These are phyloP conservation scores for Pogonocichla stellata DNA, from an alignment of 2,113 vertebrate species.

Conservation along the genomic window DNA sequence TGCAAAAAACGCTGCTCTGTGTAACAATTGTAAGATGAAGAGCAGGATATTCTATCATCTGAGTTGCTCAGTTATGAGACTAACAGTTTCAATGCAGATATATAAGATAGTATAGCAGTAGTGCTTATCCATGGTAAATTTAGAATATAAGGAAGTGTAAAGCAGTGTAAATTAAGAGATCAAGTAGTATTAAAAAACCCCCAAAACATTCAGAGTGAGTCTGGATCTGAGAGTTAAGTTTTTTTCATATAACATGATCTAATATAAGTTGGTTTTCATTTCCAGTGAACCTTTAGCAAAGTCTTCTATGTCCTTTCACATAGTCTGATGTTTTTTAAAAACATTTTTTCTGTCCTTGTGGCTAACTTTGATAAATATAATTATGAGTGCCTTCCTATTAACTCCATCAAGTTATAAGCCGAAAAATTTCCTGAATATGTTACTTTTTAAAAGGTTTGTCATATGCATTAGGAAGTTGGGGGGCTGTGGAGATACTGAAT, in stretches of 20 bases:
- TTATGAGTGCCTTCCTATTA: background rate
- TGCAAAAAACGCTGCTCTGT: background rate
- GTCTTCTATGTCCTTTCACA: background rate
- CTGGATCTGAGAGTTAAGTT: background rate
- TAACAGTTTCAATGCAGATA: background rate
- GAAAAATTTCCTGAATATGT: background rate
- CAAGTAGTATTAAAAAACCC: background rate
- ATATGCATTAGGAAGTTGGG: background rate
- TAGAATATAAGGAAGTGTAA: background rate
- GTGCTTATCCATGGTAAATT: background rate
- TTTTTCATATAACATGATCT: background rate
- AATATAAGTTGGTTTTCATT: background rate
- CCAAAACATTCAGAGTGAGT: background rate
- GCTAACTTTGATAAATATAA: background rate
- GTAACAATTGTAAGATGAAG: background rate
- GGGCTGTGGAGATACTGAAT: background rate
- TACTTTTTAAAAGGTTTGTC: background rate
- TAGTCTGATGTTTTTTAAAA: background rate
- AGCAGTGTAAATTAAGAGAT: background rate
- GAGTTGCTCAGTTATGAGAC: background rate
- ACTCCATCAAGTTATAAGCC: background rate
- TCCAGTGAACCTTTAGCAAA: background rate
- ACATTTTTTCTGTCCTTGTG: background rate
- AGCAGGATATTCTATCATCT: background rate
- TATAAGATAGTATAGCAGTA: background rate